A percentile compares a stretch with the other conserved stretches of the same genome.
Conservation (phyloP, 2,797 vertebrate genomes). For the Sebastes baramenuke region DNA sequence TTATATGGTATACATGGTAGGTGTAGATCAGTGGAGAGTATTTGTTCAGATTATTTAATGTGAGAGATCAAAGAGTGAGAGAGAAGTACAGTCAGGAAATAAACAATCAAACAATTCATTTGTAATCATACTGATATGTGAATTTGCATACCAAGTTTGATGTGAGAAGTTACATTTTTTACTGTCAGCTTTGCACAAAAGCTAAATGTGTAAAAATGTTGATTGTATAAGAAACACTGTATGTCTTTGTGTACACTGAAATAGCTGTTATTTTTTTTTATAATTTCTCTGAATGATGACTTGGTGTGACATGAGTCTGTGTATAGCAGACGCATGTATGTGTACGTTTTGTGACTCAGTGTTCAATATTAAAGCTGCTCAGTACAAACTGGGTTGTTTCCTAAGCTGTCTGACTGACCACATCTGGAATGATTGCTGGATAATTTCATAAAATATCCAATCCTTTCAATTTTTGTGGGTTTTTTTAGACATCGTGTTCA, state of each 20-base stretch:
- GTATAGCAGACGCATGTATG: neutral
- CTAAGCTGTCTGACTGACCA: conserved; percentile 8
- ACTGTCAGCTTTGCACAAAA: conserved; percentile 4
- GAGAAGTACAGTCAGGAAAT: neutral
- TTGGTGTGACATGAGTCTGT: neutral
- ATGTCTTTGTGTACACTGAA: conserved; percentile 21
- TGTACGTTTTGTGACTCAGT: conserved; percentile 36
- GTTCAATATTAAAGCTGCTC: conserved; percentile 48
- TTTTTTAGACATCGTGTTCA: neutral
- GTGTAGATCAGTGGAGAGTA: conserved; percentile 29
- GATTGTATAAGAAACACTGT: conserved; percentile 16
- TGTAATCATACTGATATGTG: neutral
- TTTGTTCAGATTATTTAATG: conserved; percentile 60
- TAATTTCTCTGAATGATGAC: conserved; percentile 28
- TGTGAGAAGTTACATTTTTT: conserved; percentile 12
- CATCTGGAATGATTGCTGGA: conserved; percentile 4
- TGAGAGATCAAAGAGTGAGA: conserved; percentile 19
- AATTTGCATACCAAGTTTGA: conserved; percentile 27
- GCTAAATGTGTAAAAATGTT: conserved; percentile 6
- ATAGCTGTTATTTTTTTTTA: conserved; percentile 21
- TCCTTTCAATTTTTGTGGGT: neutral
- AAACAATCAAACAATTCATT: conserved; percentile 10
- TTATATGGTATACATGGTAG: conserved; percentile 16
- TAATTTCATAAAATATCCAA: conserved; percentile 30
- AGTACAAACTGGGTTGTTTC: conserved; percentile 11